Conservation (phyloP, 2,888 invertebrate species). For the Gymnocheta viridis region DNA sequence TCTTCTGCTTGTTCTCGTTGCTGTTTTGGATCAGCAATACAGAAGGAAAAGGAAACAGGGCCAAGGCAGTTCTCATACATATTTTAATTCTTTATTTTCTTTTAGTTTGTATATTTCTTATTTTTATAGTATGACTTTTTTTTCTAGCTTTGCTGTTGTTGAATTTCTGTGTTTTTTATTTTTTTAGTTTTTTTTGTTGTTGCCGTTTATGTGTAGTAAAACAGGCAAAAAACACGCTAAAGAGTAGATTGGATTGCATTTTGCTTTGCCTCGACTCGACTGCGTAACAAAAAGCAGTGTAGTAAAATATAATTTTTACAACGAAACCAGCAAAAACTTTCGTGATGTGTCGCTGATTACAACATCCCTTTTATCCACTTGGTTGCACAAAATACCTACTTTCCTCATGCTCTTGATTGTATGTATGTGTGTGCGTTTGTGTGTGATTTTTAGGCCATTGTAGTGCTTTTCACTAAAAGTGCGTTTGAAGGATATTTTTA, state of each 20-base stretch:
- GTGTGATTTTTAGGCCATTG: slow-evolving; percentile 15
- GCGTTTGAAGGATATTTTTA: background rate
- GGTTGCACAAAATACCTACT: slow-evolving; percentile 30
- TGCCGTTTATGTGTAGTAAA: slow-evolving; percentile 16
- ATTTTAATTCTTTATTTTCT: slow-evolving; percentile 34
- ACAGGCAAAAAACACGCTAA: slow-evolving; percentile 19
- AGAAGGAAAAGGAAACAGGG: slow-evolving; percentile 60
- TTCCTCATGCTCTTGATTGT: background rate
- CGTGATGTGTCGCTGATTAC: slow-evolving; percentile 31
- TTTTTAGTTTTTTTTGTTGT: slow-evolving; percentile 45
- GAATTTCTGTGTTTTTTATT: slow-evolving; percentile 30
- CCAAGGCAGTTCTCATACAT: slow-evolving; percentile 66
- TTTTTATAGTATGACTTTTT: slow-evolving; percentile 27
- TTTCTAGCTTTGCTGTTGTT: slow-evolving; percentile 35
- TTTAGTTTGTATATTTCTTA: background rate
- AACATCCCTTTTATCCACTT: slow-evolving; percentile 61
- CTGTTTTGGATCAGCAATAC: slow-evolving; percentile 13
- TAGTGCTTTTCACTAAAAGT: slow-evolving; percentile 11
- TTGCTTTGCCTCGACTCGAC: slow-evolving; percentile 22
- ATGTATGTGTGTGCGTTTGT: background rate
- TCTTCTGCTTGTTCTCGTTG: slow-evolving; percentile 38
- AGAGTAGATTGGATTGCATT: slow-evolving; percentile 56
- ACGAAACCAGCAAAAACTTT: slow-evolving; percentile 49
- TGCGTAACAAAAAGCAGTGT: background rate
- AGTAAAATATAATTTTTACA: slow-evolving; percentile 56